Percentiles rank a stretch among this genome's conserved stretches.
phyloP scores from a whole-genome alignment of 2,113 vertebrate species.

The Meleagris gallopavo region DNA sequence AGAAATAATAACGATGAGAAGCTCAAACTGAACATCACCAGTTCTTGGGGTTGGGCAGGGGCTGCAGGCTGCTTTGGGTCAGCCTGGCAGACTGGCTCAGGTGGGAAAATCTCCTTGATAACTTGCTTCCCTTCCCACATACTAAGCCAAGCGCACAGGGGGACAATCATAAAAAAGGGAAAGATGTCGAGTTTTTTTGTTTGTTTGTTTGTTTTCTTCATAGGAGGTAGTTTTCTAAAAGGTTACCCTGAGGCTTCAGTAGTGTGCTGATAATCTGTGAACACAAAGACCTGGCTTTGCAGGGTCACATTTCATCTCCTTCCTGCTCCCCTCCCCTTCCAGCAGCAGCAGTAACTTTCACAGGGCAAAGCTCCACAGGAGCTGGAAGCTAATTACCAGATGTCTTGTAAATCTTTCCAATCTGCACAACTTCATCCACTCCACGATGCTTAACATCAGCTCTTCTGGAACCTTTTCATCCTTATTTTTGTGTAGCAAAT shows the following conservation, averaged over 20 bases:
- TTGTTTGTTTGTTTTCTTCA: not conserved
- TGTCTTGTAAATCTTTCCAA: constrained; percentile 47
- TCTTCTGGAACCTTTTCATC: constrained; percentile 52
- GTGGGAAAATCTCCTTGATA: not conserved
- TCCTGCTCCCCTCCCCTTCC: not conserved
- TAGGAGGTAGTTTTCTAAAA: not conserved
- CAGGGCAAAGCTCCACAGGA: not conserved
- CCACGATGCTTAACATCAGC: constrained; percentile 27
- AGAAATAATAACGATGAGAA: not conserved
- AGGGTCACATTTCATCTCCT: not conserved
- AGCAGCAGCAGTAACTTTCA: not conserved
- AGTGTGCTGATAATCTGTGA: not conserved
- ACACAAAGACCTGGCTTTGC: not conserved
- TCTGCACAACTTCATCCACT: constrained; percentile 35
- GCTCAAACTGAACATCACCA: not conserved
- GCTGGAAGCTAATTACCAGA: constrained; percentile 49
- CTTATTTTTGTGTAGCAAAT: constrained; percentile 45
- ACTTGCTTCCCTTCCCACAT: not conserved
- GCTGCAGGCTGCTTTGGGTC: not conserved
- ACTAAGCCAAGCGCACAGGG: not conserved
- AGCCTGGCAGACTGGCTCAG: not conserved
- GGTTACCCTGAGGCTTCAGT: not conserved
- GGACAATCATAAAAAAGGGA: not conserved
- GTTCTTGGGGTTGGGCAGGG: not conserved
- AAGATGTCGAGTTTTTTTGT: not conserved